These are phyloP conservation scores for Chrysodeixis includens DNA, from an alignment of 2,888 invertebrate genomes.

Conservation along the genomic window DNA sequence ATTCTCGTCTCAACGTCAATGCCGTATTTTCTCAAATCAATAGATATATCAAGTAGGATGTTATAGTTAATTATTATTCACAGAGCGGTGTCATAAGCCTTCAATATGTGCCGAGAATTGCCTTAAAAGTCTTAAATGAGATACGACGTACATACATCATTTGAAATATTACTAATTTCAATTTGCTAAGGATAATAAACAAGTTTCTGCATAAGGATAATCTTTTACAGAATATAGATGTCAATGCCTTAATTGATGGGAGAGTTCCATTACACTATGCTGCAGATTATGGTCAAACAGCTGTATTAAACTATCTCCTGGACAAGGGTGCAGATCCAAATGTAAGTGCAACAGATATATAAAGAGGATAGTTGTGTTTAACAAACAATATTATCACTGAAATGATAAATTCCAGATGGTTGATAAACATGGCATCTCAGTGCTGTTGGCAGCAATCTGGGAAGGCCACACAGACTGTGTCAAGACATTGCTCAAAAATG, in stretches of 20 bases:
- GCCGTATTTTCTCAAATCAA: neutral
- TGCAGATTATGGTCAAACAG: conserved; percentile 98
- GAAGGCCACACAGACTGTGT: conserved; percentile 98
- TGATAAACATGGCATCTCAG: conserved; percentile 98
- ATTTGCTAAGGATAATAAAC: neutral
- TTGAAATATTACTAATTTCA: neutral
- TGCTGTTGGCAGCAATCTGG: conserved; percentile 98
- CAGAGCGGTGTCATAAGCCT: neutral
- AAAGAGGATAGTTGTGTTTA: neutral
- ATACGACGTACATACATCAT: neutral
- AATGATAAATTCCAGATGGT: conserved; percentile 90
- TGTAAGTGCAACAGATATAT: conserved; percentile 85
- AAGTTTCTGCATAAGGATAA: conserved; percentile 2
- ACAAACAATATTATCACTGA: neutral
- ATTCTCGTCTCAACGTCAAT: neutral
- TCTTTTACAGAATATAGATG: conserved; percentile 92
- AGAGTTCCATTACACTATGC: conserved; percentile 97
- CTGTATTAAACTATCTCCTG: conserved; percentile 96
- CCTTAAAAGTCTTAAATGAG: neutral
- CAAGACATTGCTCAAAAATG: conserved; percentile 95
- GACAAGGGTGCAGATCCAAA: conserved; percentile 97
- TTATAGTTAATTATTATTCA: conserved; percentile 13
- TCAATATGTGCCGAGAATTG: conserved; percentile 8
- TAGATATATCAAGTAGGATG: conserved; percentile 14
- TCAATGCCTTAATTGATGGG: conserved; percentile 96